These are phyloP conservation scores for Incurvaria masculella DNA, from an alignment of 2,888 invertebrate genomes.

Conservation along the genomic window DNA sequence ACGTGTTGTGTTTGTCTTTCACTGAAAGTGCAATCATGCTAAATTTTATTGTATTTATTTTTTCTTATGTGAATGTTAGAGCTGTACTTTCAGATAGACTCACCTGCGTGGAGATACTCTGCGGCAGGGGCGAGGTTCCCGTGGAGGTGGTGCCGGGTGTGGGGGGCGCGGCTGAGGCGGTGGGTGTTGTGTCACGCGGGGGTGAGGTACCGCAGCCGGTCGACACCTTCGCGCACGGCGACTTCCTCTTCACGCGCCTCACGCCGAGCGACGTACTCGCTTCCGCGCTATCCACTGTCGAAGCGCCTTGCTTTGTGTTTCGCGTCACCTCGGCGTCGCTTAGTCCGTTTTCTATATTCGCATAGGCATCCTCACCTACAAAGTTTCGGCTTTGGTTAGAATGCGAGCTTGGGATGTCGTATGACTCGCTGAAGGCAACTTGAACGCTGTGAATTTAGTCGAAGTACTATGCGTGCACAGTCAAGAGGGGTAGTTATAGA, in stretches of 20 bases:
- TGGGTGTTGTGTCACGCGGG: conserved; percentile 23
- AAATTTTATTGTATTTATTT: too few species aligned
- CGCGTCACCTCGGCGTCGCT: not conserved
- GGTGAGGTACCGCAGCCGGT: conserved; percentile 61
- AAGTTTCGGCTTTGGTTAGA: conserved; percentile 7
- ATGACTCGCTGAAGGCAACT: too few species aligned
- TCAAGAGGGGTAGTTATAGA: too few species aligned
- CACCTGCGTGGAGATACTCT: conserved; percentile 84
- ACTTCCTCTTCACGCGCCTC: not conserved
- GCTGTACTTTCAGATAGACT: too few species aligned
- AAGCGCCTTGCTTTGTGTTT: not conserved
- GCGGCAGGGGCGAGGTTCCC: conserved; percentile 84
- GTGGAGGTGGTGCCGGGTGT: conserved; percentile 47
- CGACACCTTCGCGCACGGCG: conserved; percentile 32
- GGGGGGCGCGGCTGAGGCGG: conserved; percentile 20
- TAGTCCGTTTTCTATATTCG: not conserved
- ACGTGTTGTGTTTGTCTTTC: too few species aligned
- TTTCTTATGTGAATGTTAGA: too few species aligned
- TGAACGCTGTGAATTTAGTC: too few species aligned
- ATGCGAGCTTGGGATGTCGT: too few species aligned
- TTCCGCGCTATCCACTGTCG: not conserved
- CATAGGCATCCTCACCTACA: conserved; percentile 1
- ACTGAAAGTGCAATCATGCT: too few species aligned
- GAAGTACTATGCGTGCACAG: too few species aligned
- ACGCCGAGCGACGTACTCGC: not conserved